phyloP scores from a whole-genome alignment of 2,113 vertebrate genomes.

The Hystrix brachyura region DNA sequence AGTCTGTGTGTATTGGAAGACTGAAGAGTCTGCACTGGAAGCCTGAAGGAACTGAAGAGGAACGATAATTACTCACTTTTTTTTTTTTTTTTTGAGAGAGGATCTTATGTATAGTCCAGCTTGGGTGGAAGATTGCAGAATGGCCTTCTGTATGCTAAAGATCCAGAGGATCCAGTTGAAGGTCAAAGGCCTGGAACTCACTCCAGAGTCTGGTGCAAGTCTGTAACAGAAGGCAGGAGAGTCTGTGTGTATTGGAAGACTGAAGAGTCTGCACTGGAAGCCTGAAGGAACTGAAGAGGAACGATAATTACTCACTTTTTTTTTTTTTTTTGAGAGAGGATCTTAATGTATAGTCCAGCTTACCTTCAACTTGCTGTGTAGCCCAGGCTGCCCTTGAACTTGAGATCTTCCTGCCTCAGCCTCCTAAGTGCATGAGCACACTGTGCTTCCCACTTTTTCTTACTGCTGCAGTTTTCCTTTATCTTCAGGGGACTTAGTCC shows the following conservation, averaged over 20 bases:
- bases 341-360: not conserved
- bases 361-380: not conserved
- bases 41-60: not conserved
- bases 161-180: not conserved
- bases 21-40: not conserved
- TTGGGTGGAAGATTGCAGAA: not conserved
- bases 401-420: not conserved
- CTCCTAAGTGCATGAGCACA: too few relatives aligned
- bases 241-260: not conserved
- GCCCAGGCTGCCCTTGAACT: not conserved
- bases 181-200: not conserved
- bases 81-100: not conserved
- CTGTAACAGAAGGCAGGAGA: not conserved
- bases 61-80: not conserved
- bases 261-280: not conserved
- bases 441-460: not conserved
- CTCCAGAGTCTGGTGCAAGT: not conserved
- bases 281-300: not conserved
- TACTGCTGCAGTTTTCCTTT: not conserved
- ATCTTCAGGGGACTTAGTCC: too few relatives aligned
- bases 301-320: not conserved
- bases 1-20: not conserved
- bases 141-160: not conserved
- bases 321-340: not conserved
- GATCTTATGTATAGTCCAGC: not conserved